Evolutionary conservation across 2,888 invertebrate genomes (phyloP), one percentile per base, ranked within the genome.

Genomic region (Spisula subtruncata): DNA sequence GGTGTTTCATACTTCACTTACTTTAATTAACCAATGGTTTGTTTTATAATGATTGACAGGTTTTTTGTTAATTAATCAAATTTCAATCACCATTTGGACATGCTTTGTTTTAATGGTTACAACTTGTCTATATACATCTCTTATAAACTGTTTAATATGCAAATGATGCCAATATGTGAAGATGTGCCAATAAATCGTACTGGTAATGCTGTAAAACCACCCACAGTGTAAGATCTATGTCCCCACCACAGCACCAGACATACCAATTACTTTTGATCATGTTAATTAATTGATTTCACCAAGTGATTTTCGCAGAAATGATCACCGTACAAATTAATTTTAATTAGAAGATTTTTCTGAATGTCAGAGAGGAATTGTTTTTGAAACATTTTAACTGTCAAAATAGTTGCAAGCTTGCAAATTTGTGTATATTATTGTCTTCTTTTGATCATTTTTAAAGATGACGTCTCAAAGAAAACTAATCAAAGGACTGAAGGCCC

Each of bases 281-380:
- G 8, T 10, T 29, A 71, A 71, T 71, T 71, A 60, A n/a, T 60
- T 2, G 60, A 60, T 60, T 60, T 20, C 41, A 2, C 41, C 4
- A 25, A 71, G 71, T n/a, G 29, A 25, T 71, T 71, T 25, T 71
- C 29, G 5, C 41, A 16, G 20, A n/a, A n/a, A n/a, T n/a, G n/a
- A 12, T 32, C 41, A n/a, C 41, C n/a, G n/a, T n/a, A n/a, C n/a
- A n/a, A n/a, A n/a, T 20, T 48, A 6, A 87, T 93, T 90, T 41
- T 41, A 41, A 41, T 41, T 41, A 5, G 8, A 41, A 41, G 41
- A 41, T 41, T 41, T 41, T 41, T 41, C 41, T 41, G 2, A 41
- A 41, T 41, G 8, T 41, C 41, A 41, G 41, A 8, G 41, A 41
- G 41, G 41, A 8, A 8, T 41, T 2, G 8, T 41, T 41, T 41